A percentile compares a stretch with the other conserved stretches of the same genome.
Conservation (phyloP, 2,888 invertebrate genomes). For the Exephanes ischioxanthus region DNA sequence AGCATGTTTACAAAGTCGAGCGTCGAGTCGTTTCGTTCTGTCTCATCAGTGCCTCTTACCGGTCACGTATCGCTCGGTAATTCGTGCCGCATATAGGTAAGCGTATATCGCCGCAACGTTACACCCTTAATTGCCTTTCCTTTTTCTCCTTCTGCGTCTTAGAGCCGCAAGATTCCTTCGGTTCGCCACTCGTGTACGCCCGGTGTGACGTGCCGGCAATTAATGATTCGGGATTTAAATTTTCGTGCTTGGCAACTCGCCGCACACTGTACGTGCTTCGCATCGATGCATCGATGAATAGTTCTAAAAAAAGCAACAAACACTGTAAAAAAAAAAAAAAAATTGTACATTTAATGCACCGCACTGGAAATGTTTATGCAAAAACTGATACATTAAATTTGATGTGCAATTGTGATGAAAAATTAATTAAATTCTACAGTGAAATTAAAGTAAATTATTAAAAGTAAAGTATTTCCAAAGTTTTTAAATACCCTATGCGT, state of each 20-base stretch:
- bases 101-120: slow-evolving; percentile 56
- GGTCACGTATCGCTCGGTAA: slow-evolving; percentile 62
- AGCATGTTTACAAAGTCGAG: slow-evolving; percentile 9
- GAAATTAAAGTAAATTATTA: no score
- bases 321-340: no score
- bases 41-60: slow-evolving; percentile 59
- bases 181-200: slow-evolving; percentile 19
- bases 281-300: slow-evolving; percentile 55
- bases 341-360: no score
- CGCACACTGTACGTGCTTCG: slow-evolving; percentile 59
- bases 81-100: slow-evolving; percentile 59
- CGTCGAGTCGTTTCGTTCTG: slow-evolving; percentile 53
- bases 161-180: slow-evolving; percentile 41
- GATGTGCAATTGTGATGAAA: no score
- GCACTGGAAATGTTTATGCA: no score
- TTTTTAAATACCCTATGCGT: no score
- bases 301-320: slow-evolving; percentile 12
- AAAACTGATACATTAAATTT: no score
- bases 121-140: slow-evolving; percentile 65
- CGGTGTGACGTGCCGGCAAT: slow-evolving; percentile 58
- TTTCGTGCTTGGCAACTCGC: slow-evolving; percentile 48
- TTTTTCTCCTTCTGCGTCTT: slow-evolving; percentile 51
- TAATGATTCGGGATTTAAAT: slow-evolving; percentile 66
- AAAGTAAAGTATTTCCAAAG: no score
- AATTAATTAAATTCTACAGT: no score